Conservation (phyloP, 2,113 vertebrate genomes). For the Chitala chitala region DNA sequence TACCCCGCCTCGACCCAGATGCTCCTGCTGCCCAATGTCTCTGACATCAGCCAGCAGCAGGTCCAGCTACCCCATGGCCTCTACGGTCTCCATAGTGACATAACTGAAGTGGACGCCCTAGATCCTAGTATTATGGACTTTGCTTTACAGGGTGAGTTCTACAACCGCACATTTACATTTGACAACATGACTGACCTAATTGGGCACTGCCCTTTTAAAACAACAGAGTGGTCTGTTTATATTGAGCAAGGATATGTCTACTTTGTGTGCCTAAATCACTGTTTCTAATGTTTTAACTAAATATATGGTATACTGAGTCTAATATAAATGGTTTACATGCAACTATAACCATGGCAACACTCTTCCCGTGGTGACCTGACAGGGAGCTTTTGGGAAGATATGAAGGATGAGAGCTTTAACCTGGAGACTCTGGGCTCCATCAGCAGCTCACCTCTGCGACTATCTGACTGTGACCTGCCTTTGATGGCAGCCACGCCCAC, state of each 20-base stretch:
- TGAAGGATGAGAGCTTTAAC: conserved; percentile 92
- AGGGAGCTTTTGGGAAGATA: conserved; percentile 96
- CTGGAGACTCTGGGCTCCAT: conserved; percentile 83
- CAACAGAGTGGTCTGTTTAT: no score
- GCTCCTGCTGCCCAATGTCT: conserved; percentile 74
- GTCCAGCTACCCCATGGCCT: conserved; percentile 58
- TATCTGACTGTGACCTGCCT: conserved; percentile 85
- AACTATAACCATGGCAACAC: neutral
- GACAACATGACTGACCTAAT: no score
- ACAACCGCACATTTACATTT: no score
- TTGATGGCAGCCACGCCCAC: conserved; percentile 63
- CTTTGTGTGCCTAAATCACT: no score
- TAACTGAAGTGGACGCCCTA: conserved; percentile 84
- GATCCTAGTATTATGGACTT: conserved; percentile 96
- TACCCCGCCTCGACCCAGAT: conserved; percentile 84
- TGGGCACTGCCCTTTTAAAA: no score
- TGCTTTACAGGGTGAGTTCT: conserved; percentile 80
- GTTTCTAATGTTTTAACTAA: no score
- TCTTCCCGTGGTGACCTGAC: neutral
- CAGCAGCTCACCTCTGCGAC: conserved; percentile 79
- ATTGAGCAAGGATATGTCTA: no score
- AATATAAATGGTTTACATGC: neutral
- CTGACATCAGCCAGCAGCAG: conserved; percentile 63
- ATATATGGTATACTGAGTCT: no score
- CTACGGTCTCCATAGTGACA: conserved; percentile 67